These are phyloP conservation scores for Sparus aurata DNA, from an alignment of 2,797 vertebrate genomes.

Conservation along the genomic window DNA sequence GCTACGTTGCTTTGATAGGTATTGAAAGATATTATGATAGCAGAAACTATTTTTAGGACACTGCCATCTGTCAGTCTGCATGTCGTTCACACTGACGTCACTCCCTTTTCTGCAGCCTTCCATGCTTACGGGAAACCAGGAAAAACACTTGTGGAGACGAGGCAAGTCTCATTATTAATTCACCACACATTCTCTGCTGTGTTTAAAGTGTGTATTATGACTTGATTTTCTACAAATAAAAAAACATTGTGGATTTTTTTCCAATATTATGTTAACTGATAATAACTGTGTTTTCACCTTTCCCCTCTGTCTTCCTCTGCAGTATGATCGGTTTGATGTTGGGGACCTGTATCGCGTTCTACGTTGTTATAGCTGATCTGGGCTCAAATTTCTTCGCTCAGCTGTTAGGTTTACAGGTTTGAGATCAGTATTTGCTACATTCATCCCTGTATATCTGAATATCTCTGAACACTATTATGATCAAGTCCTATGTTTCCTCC, in stretches of 20 bases:
- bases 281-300: background rate
- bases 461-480: background rate
- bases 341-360: constrained; percentile 99
- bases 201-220: background rate
- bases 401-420: constrained; percentile 93
- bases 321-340: constrained; percentile 99
- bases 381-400: constrained; percentile 96
- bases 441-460: background rate
- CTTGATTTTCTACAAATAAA: background rate
- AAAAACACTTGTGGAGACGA: constrained; percentile 95
- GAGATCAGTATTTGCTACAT: constrained; percentile 26
- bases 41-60: constrained; percentile 12
- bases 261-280: background rate
- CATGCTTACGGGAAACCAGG: constrained; percentile 97
- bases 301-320: constrained; percentile 39
- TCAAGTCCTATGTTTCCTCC: background rate
- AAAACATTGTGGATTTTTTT: background rate
- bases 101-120: constrained; percentile 85
- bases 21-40: background rate
- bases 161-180: constrained; percentile 80
- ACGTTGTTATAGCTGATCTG: constrained; percentile 97
- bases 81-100: constrained; percentile 42
- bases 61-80: constrained; percentile 19
- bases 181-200: background rate
- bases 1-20: background rate